Evolutionary conservation across 1,140 invertebrate genomes (phyloP), one percentile per base, ranked within the genome.

Genomic region (Macrosteles quadrilineatus): DNA sequence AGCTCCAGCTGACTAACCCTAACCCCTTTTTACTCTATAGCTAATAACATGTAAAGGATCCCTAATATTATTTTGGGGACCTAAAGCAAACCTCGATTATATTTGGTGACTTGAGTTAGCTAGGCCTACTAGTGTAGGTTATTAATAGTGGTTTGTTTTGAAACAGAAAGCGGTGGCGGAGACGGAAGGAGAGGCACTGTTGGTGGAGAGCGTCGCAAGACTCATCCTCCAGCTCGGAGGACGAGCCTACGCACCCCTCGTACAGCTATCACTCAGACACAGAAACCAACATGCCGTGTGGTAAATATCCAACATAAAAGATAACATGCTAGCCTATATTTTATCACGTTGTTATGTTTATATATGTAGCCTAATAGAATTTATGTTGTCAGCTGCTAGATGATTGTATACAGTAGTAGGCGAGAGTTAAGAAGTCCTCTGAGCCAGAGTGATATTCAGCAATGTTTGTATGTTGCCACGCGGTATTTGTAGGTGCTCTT

Each of bases 211-310:
- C 63, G n/a, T 2, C 21, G 6, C 29, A 14, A 17, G 23, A 27
- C 31, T n/a, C 32, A 2, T 45, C 63, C 45, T 23, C 27, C 67
- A 21, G 53, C 57, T 69, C 68, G 6, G 68, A 69, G 11, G 68
- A 69, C 29, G 68, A 69, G 55, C 14, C 11, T 11, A 14, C 47
- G 19, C n/a, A 31, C 29, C 55, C 27, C 14, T 21, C 53, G 31
- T 64, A 40, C 57, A 17, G 29, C 36, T 64, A 59, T n/a, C 43
- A 69, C 59, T 64, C 68, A n/a, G 68, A 69, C 57, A 69, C 57
- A 12, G 68, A 69, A 27, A 65, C 66, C 57, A 59, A 40, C 67
- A 72, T 72, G 71, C 71, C 71, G 4, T 68, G 71, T 21, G 71
- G 71, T 72, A 43, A 67, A 43, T 30, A 12, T 45, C n/a, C 31